Conservation (phyloP, 2,113 vertebrate genomes). For the Lophochroa leadbeateri region DNA sequence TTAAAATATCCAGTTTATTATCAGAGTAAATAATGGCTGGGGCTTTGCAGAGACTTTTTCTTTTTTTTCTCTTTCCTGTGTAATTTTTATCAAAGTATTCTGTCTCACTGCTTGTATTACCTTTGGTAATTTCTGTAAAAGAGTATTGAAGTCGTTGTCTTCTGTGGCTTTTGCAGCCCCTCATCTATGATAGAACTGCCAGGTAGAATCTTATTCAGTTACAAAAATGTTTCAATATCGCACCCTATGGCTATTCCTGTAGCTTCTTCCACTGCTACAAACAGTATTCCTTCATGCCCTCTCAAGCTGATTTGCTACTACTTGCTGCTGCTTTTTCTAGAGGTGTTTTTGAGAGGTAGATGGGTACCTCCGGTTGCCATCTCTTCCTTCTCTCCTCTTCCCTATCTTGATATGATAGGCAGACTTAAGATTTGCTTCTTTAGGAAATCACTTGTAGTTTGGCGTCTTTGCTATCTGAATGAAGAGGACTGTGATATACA, state of each 20-base stretch:
- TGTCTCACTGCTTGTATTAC: neutral
- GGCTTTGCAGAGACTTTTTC: neutral
- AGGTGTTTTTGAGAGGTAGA: neutral
- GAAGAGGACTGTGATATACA: neutral
- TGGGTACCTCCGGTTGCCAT: neutral
- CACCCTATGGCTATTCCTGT: neutral
- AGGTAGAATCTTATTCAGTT: neutral
- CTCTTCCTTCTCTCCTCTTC: neutral
- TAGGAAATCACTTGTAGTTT: neutral
- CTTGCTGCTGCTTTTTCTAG: neutral
- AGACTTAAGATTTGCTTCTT: neutral
- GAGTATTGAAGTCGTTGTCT: neutral
- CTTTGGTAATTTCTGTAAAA: neutral
- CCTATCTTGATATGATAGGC: neutral
- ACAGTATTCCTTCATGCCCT: neutral
- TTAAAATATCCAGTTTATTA: neutral
- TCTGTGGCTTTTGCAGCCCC: neutral
- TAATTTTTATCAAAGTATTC: neutral
- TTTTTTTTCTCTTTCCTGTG: fast-evolving
- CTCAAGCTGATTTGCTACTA: neutral
- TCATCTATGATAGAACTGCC: neutral
- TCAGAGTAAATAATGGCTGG: neutral
- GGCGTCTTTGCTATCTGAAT: neutral
- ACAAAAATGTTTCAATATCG: neutral
- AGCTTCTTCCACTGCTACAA: neutral